Evolutionary conservation across 2,888 invertebrate genomes (phyloP).

Genomic region (Cordilura impudica): DNA sequence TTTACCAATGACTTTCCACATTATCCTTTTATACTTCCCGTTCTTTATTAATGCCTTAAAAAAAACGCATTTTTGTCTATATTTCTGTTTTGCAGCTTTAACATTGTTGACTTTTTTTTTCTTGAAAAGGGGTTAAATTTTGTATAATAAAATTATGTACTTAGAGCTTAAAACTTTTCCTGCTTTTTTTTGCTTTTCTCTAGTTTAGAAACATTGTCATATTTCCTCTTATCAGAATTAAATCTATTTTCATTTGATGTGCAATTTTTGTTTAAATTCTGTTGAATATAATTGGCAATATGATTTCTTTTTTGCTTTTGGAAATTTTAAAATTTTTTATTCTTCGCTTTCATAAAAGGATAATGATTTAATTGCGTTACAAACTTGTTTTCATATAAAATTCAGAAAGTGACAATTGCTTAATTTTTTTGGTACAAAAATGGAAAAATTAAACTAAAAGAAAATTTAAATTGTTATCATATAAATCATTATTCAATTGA

Average conservation of each 20-base stretch:
- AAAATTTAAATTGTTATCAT: too few species aligned
- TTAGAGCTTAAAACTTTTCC: conserved; percentile 48
- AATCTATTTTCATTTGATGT: neutral
- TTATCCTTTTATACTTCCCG: neutral
- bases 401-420: too few species aligned
- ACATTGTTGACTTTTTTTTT: neutral
- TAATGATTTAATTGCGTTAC: neutral
- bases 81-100: conserved; percentile 11
- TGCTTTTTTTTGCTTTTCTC: neutral
- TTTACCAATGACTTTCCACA: neutral
- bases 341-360: neutral
- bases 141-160: conserved; percentile 47
- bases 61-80: neutral
- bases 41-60: neutral
- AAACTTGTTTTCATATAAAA: neutral
- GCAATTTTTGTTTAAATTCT: neutral
- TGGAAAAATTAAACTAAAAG: too few species aligned
- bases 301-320: neutral
- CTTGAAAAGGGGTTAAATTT: conserved; percentile 33
- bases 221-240: neutral
- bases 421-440: too few species aligned
- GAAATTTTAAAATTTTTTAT: neutral
- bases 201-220: neutral
- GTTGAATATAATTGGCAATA: too few species aligned
- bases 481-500: too few species aligned